Evolutionary conservation across 2,888 invertebrate species (phyloP), one percentile per base, ranked within the genome.

Genomic region (Nycteola revayana): DNA sequence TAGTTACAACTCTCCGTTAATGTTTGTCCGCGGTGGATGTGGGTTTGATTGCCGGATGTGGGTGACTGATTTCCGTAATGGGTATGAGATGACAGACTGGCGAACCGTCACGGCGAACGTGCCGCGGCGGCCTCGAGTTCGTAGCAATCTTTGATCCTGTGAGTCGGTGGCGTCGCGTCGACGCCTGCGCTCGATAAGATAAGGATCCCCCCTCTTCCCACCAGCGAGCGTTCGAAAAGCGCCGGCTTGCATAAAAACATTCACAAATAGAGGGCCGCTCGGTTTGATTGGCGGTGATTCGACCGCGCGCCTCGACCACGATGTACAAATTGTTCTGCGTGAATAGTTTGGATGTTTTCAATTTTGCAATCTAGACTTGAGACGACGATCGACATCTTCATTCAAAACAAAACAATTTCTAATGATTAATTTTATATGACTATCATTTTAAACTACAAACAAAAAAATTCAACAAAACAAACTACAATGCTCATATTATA

Each of bases 191-290:
- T 51, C 52, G 66, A 68, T 65, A 65, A 69, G 67, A 69, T 67
- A 68, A 68, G 54, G 42, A 42, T 51, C 54, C 55, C 59, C 54
- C 38, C 49, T 46, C 53, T 45, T 49, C 42, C 42, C 42, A 43
- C 50, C 39, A 40, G 39, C 48, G 34, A 33, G 42, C 42, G 35
- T 31, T 53, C 67, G 67, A 71, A 66, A 68, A 68, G 62, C 56
- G 65, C 60, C 65, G 64, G 44, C 61, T 63, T 66, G 61, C 66
- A 69, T 70, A 73, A n/a, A 77, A 79, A 78, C 74, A 69, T 76
- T 75, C 65, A 74, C 71, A 73, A 78, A 75, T 72, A 75, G 65
- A 74, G 72, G 69, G 68, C 69, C 68, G 43, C 63, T 47, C 60
- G 57, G 56, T 58, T 63, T 61, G 66, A 66, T 65, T 66, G 70